phyloP scores from a whole-genome alignment of 2,113 vertebrate species.

The Corynorhinus townsendii region DNA sequence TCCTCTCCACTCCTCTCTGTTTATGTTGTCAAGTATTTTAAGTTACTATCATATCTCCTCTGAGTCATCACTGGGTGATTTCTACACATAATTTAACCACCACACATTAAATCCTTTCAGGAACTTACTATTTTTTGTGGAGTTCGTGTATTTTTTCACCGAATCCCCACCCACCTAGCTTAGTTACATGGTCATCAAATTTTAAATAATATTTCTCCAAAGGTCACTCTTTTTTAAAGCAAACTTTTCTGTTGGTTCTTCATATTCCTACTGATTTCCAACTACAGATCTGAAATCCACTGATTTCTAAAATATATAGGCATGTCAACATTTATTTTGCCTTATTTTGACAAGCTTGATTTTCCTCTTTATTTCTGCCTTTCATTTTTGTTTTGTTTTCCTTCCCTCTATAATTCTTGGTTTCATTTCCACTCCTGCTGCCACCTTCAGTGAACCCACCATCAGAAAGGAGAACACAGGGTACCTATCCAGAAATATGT shows the following conservation, averaged over 20 bases:
- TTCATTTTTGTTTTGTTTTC: neutral
- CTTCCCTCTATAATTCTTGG: constrained; percentile 6
- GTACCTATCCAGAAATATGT: neutral
- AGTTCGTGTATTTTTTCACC: neutral
- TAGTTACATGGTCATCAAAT: neutral
- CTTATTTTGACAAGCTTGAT: neutral
- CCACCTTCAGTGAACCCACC: neutral
- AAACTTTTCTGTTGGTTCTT: neutral
- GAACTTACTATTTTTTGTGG: neutral
- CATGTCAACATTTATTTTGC: neutral
- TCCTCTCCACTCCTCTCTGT: neutral
- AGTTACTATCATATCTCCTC: neutral
- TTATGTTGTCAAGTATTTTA: neutral
- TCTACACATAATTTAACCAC: neutral
- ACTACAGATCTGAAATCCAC: neutral
- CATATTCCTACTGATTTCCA: neutral
- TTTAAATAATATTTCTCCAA: neutral
- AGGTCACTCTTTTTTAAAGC: neutral
- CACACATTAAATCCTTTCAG: constrained; percentile 13
- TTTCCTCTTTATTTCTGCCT: constrained; percentile 5
- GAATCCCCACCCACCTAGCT: neutral
- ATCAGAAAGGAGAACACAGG: neutral
- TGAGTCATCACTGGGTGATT: constrained; percentile 3
- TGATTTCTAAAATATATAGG: neutral
- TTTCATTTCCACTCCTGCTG: neutral